Evolutionary conservation across 2,888 invertebrate species (phyloP).

Genomic region (Tinea pellionella): DNA sequence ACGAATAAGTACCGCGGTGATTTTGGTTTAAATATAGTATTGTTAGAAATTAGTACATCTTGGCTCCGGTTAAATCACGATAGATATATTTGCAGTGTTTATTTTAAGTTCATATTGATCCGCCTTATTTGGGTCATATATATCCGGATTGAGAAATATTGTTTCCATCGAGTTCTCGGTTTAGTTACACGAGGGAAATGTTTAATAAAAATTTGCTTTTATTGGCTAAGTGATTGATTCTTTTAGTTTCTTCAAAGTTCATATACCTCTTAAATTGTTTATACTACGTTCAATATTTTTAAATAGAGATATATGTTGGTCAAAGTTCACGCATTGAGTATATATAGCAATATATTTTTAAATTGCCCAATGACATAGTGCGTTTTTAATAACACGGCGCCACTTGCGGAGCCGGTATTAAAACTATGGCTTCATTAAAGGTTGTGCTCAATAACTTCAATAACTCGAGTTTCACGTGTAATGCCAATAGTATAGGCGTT

Average conservation of each 20-base stretch:
- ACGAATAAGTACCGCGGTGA: no score
- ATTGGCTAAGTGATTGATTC: neutral
- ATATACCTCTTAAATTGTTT: neutral
- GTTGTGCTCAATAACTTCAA: no score
- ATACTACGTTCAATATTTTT: neutral
- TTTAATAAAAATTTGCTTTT: neutral
- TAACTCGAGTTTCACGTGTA: no score
- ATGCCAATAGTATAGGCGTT: no score
- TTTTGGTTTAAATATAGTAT: neutral
- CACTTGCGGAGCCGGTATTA: no score
- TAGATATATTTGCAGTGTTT: neutral
- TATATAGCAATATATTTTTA: neutral
- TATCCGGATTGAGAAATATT: neutral
- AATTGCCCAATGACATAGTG: neutral
- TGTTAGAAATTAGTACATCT: no score
- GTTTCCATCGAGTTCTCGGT: neutral
- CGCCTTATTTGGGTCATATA: neutral
- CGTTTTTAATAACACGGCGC: no score
- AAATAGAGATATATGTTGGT: neutral
- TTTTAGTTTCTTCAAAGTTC: neutral
- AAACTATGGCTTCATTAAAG: no score
- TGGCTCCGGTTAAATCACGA: neutral
- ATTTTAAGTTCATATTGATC: neutral
- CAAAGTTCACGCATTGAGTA: neutral
- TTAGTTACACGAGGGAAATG: neutral